A percentile compares a stretch with the other conserved stretches of the same genome.
These are phyloP conservation scores for Spizella passerina DNA, from an alignment of 2,797 vertebrate genomes.

Conservation along the genomic window DNA sequence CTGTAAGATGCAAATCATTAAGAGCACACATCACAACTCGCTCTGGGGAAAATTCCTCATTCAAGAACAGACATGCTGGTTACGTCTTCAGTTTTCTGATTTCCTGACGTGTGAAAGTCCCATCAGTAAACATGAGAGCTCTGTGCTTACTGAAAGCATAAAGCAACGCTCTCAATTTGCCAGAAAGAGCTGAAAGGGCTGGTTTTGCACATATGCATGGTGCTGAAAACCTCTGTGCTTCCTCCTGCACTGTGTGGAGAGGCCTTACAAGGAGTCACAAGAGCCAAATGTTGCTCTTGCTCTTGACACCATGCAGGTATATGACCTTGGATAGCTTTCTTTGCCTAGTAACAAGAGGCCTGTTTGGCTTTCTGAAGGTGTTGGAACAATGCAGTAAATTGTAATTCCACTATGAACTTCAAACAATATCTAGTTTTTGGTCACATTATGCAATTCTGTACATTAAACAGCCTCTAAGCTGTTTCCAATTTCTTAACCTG, in stretches of 20 bases:
- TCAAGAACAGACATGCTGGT: conserved; percentile 54
- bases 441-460: background rate
- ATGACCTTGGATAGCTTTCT: background rate
- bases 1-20: background rate
- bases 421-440: background rate
- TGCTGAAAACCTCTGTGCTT: background rate
- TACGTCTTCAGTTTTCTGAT: background rate
- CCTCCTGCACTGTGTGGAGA: background rate
- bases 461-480: background rate
- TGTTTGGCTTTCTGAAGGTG: background rate
- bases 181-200: background rate
- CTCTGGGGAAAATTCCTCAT: conserved; percentile 57
- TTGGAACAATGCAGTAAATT: background rate
- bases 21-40: background rate
- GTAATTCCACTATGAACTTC: background rate
- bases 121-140: background rate
- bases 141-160: background rate
- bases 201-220: background rate
- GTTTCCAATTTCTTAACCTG: background rate
- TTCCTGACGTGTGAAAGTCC: conserved; percentile 9
- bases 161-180: background rate
- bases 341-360: background rate
- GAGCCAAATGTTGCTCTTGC: background rate
- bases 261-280: background rate
- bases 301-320: background rate